These are phyloP conservation scores for Holacanthella duospinosa DNA, from an alignment of 2,888 invertebrate genomes.

Conservation along the genomic window DNA sequence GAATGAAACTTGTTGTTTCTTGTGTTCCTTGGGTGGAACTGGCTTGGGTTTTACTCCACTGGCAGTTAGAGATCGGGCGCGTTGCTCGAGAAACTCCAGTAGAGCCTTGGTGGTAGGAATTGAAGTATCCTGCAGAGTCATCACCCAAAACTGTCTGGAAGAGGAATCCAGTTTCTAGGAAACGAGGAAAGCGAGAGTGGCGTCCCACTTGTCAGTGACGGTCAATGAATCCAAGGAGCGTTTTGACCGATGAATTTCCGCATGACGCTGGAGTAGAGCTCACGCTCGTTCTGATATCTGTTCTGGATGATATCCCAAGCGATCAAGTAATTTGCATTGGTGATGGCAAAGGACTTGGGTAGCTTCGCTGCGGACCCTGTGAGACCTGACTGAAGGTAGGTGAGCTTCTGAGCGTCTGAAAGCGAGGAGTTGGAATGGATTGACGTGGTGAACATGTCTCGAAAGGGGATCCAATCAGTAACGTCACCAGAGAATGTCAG, in stretches of 20 bases:
- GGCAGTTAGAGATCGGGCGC: neutral
- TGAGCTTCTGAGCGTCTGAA: conserved; percentile 14
- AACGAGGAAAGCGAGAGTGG: conserved; percentile 8
- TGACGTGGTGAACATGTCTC: conserved; percentile 15
- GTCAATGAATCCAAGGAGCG: conserved; percentile 6
- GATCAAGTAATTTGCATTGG: conserved; percentile 18
- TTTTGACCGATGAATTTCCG: conserved; percentile 10
- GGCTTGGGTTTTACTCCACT: neutral
- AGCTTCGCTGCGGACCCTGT: conserved; percentile 19
- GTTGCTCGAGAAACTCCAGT: neutral
- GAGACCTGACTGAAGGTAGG: conserved; percentile 15
- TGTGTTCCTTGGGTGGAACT: neutral
- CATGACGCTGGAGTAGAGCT: conserved; percentile 13
- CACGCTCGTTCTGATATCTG: conserved; percentile 19
- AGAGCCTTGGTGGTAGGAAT: neutral
- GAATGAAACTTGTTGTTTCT: neutral
- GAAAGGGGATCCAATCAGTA: conserved; percentile 13
- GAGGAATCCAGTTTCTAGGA: conserved; percentile 12
- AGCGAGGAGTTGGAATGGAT: conserved; percentile 10
- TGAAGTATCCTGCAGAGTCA: conserved; percentile 2
- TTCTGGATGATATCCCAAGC: conserved; percentile 17
- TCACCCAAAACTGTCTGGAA: conserved; percentile 15
- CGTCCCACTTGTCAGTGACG: conserved; percentile 2
- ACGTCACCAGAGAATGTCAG: conserved; percentile 14
- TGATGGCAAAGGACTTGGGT: conserved; percentile 7